phyloP scores from a whole-genome alignment of 2,797 vertebrate genomes.

The Ibycter americanus region DNA sequence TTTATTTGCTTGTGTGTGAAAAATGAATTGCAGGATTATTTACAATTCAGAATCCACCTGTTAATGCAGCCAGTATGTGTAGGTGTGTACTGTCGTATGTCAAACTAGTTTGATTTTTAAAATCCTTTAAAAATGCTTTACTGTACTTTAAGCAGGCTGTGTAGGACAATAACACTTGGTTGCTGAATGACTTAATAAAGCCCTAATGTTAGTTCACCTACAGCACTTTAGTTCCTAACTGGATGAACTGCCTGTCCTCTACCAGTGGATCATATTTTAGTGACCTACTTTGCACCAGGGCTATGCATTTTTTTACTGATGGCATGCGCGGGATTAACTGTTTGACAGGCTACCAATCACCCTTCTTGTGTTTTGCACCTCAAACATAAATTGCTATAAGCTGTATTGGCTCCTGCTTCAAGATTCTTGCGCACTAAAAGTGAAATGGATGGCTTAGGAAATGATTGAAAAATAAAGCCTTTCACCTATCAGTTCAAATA shows the following conservation, averaged over 20 bases:
- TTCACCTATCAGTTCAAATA: background rate
- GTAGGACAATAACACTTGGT: slow-evolving; percentile 55
- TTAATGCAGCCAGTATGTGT: slow-evolving; percentile 61
- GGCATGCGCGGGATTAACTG: background rate
- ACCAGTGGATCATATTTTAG: slow-evolving; percentile 4
- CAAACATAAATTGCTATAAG: background rate
- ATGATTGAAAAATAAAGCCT: background rate
- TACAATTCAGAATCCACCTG: slow-evolving; percentile 62
- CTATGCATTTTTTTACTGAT: background rate
- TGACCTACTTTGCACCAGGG: slow-evolving; percentile 3
- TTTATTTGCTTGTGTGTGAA: slow-evolving; percentile 66
- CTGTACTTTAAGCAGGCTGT: slow-evolving; percentile 54
- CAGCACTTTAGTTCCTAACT: slow-evolving; percentile 55
- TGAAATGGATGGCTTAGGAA: background rate
- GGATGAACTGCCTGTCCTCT: slow-evolving; percentile 53
- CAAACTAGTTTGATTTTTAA: slow-evolving; percentile 62
- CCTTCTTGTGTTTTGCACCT: background rate
- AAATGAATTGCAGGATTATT: slow-evolving; percentile 59
- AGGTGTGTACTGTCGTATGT: slow-evolving; percentile 64
- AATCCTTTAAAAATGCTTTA: slow-evolving; percentile 62
- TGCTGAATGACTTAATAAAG: slow-evolving; percentile 69
- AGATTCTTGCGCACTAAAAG: background rate
- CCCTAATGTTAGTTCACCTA: slow-evolving; percentile 58
- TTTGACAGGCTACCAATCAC: background rate
- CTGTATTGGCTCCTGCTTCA: background rate